Evolutionary conservation across 2,113 vertebrate genomes (phyloP).

Genomic region (Corydoras maculifer): DNA sequence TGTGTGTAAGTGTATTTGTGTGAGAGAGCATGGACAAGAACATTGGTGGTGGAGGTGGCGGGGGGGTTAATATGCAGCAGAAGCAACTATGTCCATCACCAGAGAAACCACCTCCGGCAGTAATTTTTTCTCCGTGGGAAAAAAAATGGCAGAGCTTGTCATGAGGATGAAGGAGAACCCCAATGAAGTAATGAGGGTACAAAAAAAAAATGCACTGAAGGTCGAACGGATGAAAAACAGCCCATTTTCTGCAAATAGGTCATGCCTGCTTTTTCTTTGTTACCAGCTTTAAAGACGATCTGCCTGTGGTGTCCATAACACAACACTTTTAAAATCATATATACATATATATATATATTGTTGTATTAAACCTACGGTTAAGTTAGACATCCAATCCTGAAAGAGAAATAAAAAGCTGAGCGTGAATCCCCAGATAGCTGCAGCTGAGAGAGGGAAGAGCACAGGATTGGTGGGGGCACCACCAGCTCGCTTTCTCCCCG

Average conservation of each 20-base stretch:
- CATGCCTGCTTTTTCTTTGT: background rate
- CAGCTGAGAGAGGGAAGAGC: background rate
- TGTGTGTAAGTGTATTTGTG: background rate
- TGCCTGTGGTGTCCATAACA: background rate
- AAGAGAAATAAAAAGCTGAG: slow-evolving; percentile 10
- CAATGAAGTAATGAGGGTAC: background rate
- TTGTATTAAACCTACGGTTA: background rate
- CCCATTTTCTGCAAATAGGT: background rate
- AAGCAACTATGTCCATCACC: slow-evolving; percentile 13
- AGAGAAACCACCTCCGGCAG: slow-evolving; percentile 17
- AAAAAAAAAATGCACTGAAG: background rate
- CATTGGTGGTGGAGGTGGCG: background rate
- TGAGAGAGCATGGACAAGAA: background rate
- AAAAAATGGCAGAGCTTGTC: background rate
- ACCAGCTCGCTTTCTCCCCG: slow-evolving; percentile 9
- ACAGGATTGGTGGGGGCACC: slow-evolving; percentile 15
- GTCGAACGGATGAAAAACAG: background rate
- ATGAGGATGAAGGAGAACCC: background rate
- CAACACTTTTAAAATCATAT: background rate
- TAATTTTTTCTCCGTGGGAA: background rate
- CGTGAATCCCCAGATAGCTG: slow-evolving; percentile 25
- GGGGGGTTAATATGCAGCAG: slow-evolving; percentile 18
- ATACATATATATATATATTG: too few relatives aligned
- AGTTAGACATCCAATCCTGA: slow-evolving; percentile 23
- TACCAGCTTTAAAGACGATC: background rate